Conservation (phyloP, 2,797 vertebrate species). For the Catamblyrhynchus diadema region DNA sequence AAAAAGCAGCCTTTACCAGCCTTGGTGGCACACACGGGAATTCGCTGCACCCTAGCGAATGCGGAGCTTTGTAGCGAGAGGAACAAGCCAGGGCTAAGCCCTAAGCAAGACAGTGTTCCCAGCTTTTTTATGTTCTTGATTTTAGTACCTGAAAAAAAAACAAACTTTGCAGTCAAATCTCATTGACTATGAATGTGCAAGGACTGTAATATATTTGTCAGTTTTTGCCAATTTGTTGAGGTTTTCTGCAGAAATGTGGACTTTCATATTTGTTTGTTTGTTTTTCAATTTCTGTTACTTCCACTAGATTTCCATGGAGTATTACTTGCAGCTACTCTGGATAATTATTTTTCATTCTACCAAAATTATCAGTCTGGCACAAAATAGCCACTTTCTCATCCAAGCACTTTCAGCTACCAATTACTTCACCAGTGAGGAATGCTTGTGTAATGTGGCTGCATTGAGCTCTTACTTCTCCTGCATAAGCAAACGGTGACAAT, state of each 20-base stretch:
- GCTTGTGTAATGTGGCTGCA: not conserved
- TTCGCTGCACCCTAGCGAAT: fast-evolving
- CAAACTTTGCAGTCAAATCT: not conserved
- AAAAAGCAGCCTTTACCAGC: not conserved
- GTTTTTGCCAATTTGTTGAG: not conserved
- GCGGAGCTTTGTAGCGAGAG: not conserved
- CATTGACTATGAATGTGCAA: not conserved
- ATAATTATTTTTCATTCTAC: not conserved
- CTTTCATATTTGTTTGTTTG: not conserved
- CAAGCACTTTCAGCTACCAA: not conserved
- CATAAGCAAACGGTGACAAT: not conserved
- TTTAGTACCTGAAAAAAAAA: not conserved
- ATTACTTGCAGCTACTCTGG: not conserved
- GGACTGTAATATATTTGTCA: not conserved
- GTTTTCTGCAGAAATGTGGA: not conserved
- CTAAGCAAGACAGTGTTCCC: not conserved
- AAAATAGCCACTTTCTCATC: not conserved
- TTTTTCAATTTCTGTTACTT: not conserved
- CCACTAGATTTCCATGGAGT: not conserved
- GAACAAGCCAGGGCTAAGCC: not conserved
- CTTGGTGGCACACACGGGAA: not conserved
- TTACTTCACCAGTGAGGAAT: not conserved
- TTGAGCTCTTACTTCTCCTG: not conserved
- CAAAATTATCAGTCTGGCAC: not conserved
- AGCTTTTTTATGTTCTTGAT: not conserved